phyloP scores from a whole-genome alignment of 2,888 invertebrate genomes.

The Platypus cylindrus region DNA sequence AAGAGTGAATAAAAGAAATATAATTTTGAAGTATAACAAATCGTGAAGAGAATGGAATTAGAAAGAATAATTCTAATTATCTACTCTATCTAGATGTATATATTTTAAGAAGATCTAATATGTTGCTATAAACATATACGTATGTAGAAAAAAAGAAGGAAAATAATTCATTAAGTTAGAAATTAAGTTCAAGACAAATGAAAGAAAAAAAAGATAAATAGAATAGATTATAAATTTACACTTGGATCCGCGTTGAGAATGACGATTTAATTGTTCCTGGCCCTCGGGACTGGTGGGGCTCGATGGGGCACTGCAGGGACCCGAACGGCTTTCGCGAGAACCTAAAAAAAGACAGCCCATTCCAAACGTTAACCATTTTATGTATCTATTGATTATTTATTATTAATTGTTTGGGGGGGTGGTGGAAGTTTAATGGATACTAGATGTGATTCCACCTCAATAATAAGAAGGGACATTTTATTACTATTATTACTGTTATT shows the following conservation, averaged over 20 bases:
- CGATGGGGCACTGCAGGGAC: constrained; percentile 48
- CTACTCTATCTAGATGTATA: no score
- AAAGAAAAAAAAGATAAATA: background rate
- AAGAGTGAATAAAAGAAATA: no score
- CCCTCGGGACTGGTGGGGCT: constrained; percentile 55
- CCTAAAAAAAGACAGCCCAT: constrained; percentile 38
- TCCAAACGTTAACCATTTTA: constrained; percentile 37
- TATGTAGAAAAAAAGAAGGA: background rate
- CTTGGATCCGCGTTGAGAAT: constrained; percentile 72
- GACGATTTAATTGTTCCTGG: constrained; percentile 53
- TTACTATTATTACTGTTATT: no score
- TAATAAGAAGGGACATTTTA: constrained; percentile 28
- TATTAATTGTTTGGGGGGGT: no score
- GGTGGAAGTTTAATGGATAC: no score
- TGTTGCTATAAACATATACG: no score
- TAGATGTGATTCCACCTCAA: no score
- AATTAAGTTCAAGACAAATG: no score
- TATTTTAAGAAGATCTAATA: no score
- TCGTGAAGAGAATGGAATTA: no score
- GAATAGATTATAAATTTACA: constrained; percentile 38
- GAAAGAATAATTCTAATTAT: no score
- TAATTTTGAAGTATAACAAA: no score
- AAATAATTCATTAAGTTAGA: background rate
- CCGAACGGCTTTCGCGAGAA: constrained; percentile 40
- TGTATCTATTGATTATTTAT: constrained; percentile 4